Evolutionary conservation across 2,888 invertebrate genomes (phyloP), one percentile per base, ranked within the genome.

Genomic region (Archips crataeganus): DNA sequence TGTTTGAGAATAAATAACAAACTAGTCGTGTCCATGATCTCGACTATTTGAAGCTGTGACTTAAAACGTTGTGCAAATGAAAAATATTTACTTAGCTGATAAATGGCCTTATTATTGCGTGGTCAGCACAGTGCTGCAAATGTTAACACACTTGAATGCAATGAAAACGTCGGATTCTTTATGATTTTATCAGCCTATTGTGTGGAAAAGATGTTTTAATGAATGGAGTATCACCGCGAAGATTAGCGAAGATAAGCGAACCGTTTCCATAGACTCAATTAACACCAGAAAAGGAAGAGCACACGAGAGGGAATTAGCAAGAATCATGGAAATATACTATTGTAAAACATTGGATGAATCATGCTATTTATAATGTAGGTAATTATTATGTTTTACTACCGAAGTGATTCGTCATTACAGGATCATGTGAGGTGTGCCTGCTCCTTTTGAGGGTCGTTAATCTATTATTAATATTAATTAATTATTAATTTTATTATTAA

Each of bases 211-310:
- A 13, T 11, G 11, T 9, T 65, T 39, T 15, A 54, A 32, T 57
- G 11, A 36, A 15, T 36, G 65, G 65, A 65, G 54, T 65, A 69
- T 60, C 59, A 73, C 64, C 13, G 61, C 9, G 64, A 42, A 59
- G 49, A 63, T 69, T 73, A 69, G 60, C 69, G 42, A 32, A 59
- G 69, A 73, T 73, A 73, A 64, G 73, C 39, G 63, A 73, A 64
- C 15, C 9, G 64, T 73, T 73, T 73, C 73, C 42, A 1, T 67
- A 57, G 45, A 57, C 32, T 49, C 49, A 69, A 68, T 69, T 73
- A 73, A 64, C 69, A 64, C 6, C 68, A 49, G 39, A 39, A 39
- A 47, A 23, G 6, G 13, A 13, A 57, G 59, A 34, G n/a, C 39
- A 39, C 60, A 32, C 57, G 62, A 32, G 62, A 63, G 32, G 47